Percentiles rank a stretch among this genome's conserved stretches.
Evolutionary conservation across 1,140 invertebrate genomes (phyloP).

Genomic region (Colletes gigas): DNA sequence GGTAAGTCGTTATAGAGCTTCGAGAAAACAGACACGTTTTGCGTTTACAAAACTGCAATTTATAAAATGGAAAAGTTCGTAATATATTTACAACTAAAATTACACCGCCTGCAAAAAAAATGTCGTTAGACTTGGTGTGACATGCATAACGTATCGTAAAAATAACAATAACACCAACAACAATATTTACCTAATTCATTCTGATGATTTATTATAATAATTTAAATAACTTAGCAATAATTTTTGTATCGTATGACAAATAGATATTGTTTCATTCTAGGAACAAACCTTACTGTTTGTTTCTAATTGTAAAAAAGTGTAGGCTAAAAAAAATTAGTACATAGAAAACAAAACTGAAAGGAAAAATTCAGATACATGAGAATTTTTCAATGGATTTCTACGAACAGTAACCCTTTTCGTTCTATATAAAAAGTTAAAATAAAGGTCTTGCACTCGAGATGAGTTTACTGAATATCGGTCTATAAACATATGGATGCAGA

Average conservation of each 20-base stretch:
- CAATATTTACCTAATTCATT: constrained; percentile 13
- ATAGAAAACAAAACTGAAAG: background rate
- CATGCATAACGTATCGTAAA: background rate
- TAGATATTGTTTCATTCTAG: constrained; percentile 1
- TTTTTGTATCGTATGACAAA: constrained; percentile 26
- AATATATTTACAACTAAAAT: background rate
- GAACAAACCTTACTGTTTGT: background rate
- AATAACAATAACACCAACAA: background rate
- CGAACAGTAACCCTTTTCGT: background rate
- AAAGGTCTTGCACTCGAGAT: background rate
- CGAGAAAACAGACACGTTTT: background rate
- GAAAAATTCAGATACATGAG: background rate
- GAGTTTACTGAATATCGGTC: background rate
- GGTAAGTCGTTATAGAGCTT: background rate
- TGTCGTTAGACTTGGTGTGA: background rate
- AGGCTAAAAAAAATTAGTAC: background rate
- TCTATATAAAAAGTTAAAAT: background rate
- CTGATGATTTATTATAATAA: constrained; percentile 37
- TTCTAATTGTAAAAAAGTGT: constrained; percentile 8
- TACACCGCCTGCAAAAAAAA: constrained; percentile 6
- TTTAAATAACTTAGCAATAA: constrained; percentile 42
- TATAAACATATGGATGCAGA: constrained; percentile 5
- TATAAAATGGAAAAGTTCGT: background rate
- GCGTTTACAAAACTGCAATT: background rate
- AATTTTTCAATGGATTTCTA: background rate